Evolutionary conservation across 2,797 vertebrate genomes (phyloP), one percentile per base, ranked within the genome.

Genomic region (Kryptolebias ocellatus): DNA sequence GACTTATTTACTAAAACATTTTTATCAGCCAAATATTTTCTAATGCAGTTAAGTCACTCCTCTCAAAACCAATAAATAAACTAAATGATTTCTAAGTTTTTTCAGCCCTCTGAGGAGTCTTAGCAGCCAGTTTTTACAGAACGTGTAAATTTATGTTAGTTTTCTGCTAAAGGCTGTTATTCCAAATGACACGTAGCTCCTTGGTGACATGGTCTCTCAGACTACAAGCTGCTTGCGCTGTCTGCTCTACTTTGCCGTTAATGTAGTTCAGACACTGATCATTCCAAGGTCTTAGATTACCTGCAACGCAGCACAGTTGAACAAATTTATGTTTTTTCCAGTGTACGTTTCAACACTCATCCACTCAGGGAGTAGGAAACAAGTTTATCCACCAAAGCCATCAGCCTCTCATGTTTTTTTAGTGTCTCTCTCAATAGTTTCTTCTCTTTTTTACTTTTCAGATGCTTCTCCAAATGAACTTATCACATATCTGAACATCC

Each of bases 271-370:
- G 49, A 79, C 80, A 83, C 84, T 34, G 79, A 88, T 85, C 81
- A 76, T 61, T 83, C 76, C 58, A 60, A 80, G 73, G 80, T 83
- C 83, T 77, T 72, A 72, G 60, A 73, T 77, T 76, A 77, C 70
- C 78, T 63, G 70, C 79, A 73, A 76, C 83, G 59, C 59, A 62
- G 82, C 80, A 88, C 83, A 86, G 83, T 87, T 78, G 64, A 86
- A 71, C 74, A 83, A 76, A 85, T 85, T 82, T 85, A 87, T 64
- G 83, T 89, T 89, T 89, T 87, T 74, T 28, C 57, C 49, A 64
- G 78, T 84, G 80, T 75, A 81, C 82, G 64, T 71, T 86, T 80
- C 39, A 83, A 86, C 89, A 77, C 59, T 80, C 73, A 34, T 34
- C 79, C 69, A 59, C 67, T 9, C 57, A 87, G 75, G 79, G 83